Conservation (phyloP, 2,113 vertebrate genomes). For the Nothoprocta perdicaria region DNA sequence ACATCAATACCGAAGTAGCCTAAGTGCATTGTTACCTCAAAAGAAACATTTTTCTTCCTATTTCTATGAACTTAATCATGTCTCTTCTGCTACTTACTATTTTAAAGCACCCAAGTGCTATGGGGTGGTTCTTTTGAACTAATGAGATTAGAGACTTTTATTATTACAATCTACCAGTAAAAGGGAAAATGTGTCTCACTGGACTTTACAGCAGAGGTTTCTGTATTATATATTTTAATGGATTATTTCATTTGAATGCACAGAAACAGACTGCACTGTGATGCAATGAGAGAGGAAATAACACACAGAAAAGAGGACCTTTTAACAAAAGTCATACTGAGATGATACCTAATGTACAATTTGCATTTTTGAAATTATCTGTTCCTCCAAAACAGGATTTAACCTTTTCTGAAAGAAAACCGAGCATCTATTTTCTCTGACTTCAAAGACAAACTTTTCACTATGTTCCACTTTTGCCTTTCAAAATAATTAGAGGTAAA, state of each 20-base stretch:
- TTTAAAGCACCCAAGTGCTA: conserved; percentile 25
- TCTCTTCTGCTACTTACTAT: conserved; percentile 16
- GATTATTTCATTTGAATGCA: conserved; percentile 8
- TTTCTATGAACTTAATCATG: conserved; percentile 27
- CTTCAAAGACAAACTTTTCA: neutral
- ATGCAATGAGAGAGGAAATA: conserved; percentile 22
- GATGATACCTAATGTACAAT: neutral
- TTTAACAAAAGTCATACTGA: neutral
- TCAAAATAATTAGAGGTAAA: neutral
- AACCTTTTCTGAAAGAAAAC: neutral
- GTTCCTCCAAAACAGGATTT: neutral
- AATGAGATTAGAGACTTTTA: conserved; percentile 46
- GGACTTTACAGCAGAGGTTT: conserved; percentile 2
- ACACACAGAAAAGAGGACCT: neutral
- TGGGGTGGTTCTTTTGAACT: conserved; percentile 6
- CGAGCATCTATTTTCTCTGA: neutral
- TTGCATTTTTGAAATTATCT: neutral
- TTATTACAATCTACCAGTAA: conserved; percentile 20
- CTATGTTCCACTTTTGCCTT: neutral
- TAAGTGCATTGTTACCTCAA: neutral
- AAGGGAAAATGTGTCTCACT: conserved; percentile 42
- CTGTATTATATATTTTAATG: neutral
- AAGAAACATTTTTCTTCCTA: conserved; percentile 28
- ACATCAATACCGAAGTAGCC: neutral
- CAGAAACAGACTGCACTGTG: neutral